Base-by-base conservation (phyloP, 2,113 vertebrate genomes). In the Entomyzon cyanotis region DNA sequence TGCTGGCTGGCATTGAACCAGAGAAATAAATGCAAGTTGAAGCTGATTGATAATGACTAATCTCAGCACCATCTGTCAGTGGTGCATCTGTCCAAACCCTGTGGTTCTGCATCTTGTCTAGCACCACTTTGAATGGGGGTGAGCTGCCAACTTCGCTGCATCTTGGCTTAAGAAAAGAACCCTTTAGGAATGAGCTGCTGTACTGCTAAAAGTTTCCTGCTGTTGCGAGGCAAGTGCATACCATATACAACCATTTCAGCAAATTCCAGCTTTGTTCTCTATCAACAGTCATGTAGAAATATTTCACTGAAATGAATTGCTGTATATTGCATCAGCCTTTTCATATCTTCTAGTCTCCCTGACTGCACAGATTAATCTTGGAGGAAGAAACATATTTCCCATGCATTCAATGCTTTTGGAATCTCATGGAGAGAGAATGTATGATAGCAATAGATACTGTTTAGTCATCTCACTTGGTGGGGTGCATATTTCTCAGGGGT, bases 91-190 rank as follows among this genome's bases (percentile, higher is more conserved):
- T 53, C 92, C 94, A 96, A 93, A 92, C 35, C 79, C 93, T 90
- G 71, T 95, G 85, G 88, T 93, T 96, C 85, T 91, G 79, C 64
- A 93, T 86, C 85, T 92, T 81, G 95, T 95, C 93, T 96, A 95
- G 93, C 93, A 95, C 94, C 56, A 68, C 60, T 94, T 63, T 0
- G 28, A 68, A 77, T 83, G 49, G 56, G 68, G 50, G 79, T 0
- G 0, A 92, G 82, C 85, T 94, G 93, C 82, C 90, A 94, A 33
- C 16, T 93, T 93, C 68, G 56, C n/a, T 90, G 71, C 79, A 81
- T 78, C 82, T 96, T 96, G 90, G 85, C 71, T 92, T 84, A 53
- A 53, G 83, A 95, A 91, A 94, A 92, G 33, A 92, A 63, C 47
- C 44, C 56, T 92, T 93, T 56, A 89, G 64, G 46, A 93, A 83